Evolutionary conservation across 2,113 vertebrate species (phyloP).

Genomic region (Macrotis lagotis): DNA sequence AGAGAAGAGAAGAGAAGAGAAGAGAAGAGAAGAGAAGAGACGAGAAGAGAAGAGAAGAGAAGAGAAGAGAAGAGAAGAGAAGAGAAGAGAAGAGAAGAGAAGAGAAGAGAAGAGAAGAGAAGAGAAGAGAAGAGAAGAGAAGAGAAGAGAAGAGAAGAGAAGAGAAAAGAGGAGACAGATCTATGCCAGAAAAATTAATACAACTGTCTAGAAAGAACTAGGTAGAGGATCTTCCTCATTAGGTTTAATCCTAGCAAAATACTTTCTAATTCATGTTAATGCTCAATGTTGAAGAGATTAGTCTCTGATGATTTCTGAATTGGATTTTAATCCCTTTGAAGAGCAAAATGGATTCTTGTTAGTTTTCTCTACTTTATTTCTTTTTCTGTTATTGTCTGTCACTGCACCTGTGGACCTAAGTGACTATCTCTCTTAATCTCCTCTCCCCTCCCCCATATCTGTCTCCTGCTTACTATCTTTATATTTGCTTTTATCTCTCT

Average conservation of each 20-base stretch:
- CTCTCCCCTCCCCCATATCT: neutral
- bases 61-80: no score
- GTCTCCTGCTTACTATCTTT: neutral
- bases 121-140: slow-evolving; percentile 1
- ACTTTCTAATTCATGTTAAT: slow-evolving; percentile 64
- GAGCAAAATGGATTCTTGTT: slow-evolving; percentile 5
- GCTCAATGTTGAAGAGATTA: slow-evolving; percentile 61
- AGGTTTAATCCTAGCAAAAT: slow-evolving; percentile 58
- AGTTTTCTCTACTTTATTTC: neutral
- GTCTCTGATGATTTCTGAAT: slow-evolving; percentile 60
- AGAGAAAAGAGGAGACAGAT: no score
- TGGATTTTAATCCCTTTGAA: slow-evolving; percentile 58
- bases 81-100: no score
- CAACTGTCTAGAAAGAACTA: slow-evolving; percentile 38
- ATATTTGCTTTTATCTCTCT: neutral
- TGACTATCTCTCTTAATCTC: neutral
- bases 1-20: no score
- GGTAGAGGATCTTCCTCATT: slow-evolving; percentile 38
- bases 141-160: neutral
- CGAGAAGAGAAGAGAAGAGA: no score
- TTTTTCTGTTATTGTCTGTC: neutral
- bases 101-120: neutral
- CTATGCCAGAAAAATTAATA: slow-evolving; percentile 1
- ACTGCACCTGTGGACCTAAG: neutral
- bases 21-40: no score